Evolutionary conservation across 1,140 invertebrate genomes (phyloP).

Genomic region (Watersipora subatra): DNA sequence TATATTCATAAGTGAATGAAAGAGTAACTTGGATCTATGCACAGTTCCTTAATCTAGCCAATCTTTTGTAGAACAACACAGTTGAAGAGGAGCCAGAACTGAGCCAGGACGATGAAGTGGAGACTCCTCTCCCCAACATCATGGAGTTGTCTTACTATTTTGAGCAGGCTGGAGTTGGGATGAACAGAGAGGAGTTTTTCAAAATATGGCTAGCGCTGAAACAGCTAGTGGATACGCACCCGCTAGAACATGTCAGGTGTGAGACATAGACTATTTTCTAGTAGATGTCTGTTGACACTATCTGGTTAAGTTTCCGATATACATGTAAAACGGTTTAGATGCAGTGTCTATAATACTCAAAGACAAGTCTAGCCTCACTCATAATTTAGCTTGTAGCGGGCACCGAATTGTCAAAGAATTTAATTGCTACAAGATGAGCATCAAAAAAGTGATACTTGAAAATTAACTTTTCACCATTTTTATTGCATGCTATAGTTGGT

Average conservation of each 20-base stretch:
- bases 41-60: neutral
- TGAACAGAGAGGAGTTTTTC: conserved; percentile 16
- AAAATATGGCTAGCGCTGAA: conserved; percentile 19
- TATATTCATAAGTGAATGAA: too few species aligned
- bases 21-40: too few species aligned
- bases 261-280: too few species aligned
- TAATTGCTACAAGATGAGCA: too few species aligned
- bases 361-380: too few species aligned
- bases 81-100: conserved; percentile 20
- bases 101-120: conserved; percentile 7
- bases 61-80: neutral
- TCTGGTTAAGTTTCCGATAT: too few species aligned
- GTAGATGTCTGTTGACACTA: too few species aligned
- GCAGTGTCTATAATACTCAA: neutral
- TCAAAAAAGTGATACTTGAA: too few species aligned
- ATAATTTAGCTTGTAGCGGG: too few species aligned
- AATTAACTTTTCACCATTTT: too few species aligned
- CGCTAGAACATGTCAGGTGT: conserved; percentile 14
- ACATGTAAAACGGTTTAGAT: neutral
- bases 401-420: neutral
- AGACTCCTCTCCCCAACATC: conserved; percentile 20
- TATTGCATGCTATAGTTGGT: too few species aligned
- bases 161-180: conserved; percentile 19
- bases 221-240: conserved; percentile 14
- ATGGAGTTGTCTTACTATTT: conserved; percentile 16